Base-by-base conservation (phyloP, 2,797 vertebrate genomes). In the Tiaroga cobitis region DNA sequence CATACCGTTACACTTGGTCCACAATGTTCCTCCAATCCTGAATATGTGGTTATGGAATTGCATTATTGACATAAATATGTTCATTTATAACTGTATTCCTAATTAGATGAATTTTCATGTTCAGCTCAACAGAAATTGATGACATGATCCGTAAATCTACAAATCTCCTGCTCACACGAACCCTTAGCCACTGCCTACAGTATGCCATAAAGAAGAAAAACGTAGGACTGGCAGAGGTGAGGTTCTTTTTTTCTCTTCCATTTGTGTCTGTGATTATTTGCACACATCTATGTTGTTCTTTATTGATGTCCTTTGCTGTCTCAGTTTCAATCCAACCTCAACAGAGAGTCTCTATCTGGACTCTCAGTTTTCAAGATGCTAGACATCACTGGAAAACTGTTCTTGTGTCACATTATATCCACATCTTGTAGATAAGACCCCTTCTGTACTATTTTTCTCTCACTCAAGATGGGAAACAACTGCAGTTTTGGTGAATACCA, bases 71-170 rank as follows among this genome's bases (percentile, higher is more conserved):
- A 41, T 56, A 21, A 77, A 59, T 51, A 80, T 78, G 63, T 70
- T 70, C 24, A 59, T 84, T 56, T 84, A 68, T 85, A 29, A 84
- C 65, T 87, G 85, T 85, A 46, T 87, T 29, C 83, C 56, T 78
- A 43, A 81, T 72, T 24, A 3, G 1, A 32, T 34, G 2, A 18
- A n/a, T 86, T 70, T 16, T 81, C 11, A 16, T 80, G 13, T 87
- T 88, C 92, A 99, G 98, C 89, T 98, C 98, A 81, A 99, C 98
- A 0, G 97, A 99, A 92, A 94, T 99, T 0, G 98, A 99, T 10
- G 98, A 99, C 89, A 99, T 99, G 98, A 99, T 99, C 88, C 94
- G 97, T 77, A 99, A 99, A 92, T 99, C 98, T 4, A 98, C 98
- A 1, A 99, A 99, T 43, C 94, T 99, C 86, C 90, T 99, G 91